phyloP scores from a whole-genome alignment of 2,888 invertebrate genomes.

The Lasioglossum figueresi region DNA sequence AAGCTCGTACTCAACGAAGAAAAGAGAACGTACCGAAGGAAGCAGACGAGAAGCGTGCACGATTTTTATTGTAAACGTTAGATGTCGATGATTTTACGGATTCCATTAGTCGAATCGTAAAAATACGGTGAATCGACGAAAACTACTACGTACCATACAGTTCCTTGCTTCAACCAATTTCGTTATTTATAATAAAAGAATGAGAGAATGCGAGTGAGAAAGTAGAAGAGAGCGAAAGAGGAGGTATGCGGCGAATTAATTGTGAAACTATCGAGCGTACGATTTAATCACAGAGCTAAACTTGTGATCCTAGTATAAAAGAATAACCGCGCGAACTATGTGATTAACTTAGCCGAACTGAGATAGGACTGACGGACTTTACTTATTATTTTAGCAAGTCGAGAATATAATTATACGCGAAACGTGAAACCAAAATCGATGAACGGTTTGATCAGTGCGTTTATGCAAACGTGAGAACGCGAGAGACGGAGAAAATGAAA shows the following conservation, averaged over 20 bases:
- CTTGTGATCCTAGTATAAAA: constrained; percentile 73
- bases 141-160: constrained; percentile 72
- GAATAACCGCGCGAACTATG: constrained; percentile 70
- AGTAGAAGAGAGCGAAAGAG: constrained; percentile 11
- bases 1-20: background rate
- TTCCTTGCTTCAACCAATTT: constrained; percentile 81
- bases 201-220: constrained; percentile 17
- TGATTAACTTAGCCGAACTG: constrained; percentile 79
- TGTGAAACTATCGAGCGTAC: constrained; percentile 47
- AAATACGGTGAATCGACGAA: constrained; percentile 44
- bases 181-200: constrained; percentile 69
- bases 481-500: background rate
- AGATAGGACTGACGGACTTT: constrained; percentile 80
- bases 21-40: background rate
- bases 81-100: constrained; percentile 14
- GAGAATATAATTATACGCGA: constrained; percentile 65
- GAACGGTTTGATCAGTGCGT: background rate
- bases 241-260: constrained; percentile 35
- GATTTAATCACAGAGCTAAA: constrained; percentile 70
- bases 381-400: constrained; percentile 77
- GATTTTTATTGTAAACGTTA: constrained; percentile 24
- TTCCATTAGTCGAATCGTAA: constrained; percentile 37
- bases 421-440: constrained; percentile 38
- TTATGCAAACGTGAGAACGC: background rate
- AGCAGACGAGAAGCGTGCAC: constrained; percentile 3